Base-by-base conservation (phyloP, 2,797 vertebrate genomes). In the Ara ararauna region DNA sequence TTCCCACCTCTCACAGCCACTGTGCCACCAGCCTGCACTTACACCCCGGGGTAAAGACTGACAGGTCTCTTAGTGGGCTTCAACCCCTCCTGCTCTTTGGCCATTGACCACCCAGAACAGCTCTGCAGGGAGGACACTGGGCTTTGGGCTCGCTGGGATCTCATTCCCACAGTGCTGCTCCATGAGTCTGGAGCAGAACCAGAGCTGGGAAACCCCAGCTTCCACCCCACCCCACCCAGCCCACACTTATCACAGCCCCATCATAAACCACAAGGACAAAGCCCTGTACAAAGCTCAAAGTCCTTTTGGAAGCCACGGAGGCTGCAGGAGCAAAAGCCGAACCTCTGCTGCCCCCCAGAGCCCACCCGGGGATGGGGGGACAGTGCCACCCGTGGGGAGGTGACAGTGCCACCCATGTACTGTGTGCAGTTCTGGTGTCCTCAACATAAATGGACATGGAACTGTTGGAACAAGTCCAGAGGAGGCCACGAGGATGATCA, bases 41-140 rank as follows among this genome's bases (percentile, higher is more conserved):
- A 53, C 23, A 32, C 16, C 2, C 8, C 4, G 32, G 27, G 13
- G 54, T 22, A n/a, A 56, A 14, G 32, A 14, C 19, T 9, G 13
- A n/a, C 1, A 1, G 4, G 21, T 40, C 51, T 40, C 40, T n/a
- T 3, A 60, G 8, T 13, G n/a, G 11, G 32, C 64, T 64, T 30
- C 56, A 22, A 44, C 9, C 27, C 34, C 16, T 42, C 47, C 27
- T 26, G 30, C 30, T 48, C 27, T 29, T 67, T 32, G 50, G 19
- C 19, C 21, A 32, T 4, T 0, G 2, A 42, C 21, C 1, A 5
- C 15, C 54, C 56, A 7, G 11, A 27, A 7, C 8, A 29, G 83
- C 19, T 19, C 45, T 38, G 27, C 72, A 15, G 44, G 53, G 45
- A 60, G 21, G 20, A 50, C 12, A 5, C 26, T 1, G 5, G 40